Evolutionary conservation across 2,113 vertebrate genomes (phyloP), one percentile per base, ranked within the genome.

Genomic region (Leptosomus discolor): DNA sequence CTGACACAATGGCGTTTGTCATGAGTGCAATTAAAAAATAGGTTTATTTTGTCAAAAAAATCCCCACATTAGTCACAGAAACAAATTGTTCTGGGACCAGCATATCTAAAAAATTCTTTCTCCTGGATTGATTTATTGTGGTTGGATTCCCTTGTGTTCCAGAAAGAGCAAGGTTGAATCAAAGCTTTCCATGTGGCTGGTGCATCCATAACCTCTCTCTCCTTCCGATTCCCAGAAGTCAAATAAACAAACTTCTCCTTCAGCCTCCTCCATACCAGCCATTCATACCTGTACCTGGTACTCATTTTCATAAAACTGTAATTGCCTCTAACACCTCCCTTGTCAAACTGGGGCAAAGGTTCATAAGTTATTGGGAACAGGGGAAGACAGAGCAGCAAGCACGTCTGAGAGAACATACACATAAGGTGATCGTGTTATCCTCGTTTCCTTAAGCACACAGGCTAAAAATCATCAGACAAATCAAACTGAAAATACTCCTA

Each of bases 341-440:
- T 73, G 46, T 46, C 63, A 85, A 56, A 61, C 0, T 16, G 27
- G 29, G 18, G 9, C 61, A 57, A 70, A 13, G 7, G 36, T 34
- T 91, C 1, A 0, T 17, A 81, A 57, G 19, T 46, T 73, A 27
- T 0, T 63, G 1, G 58, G 22, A 85, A 91, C 7, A 39, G 57
- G 9, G 51, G 12, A 74, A 70, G 29, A 60, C 20, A 50, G 45
- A 76, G 19, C 54, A 68, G 24, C 0, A 0, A 68, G 36, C 1
- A 0, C 2, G 0, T 3, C 16, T 15, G 34, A 18, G 7, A 3
- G 29, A 17, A 8, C 4, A 27, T 19, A 50, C 64, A 41, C 6
- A 56, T 13, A 63, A 9, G 34, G 13, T 15, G 39, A 46, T 16
- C 16, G 2, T 1, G 9, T 76, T 60, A 36, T 22, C 48, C 22